Percentiles rank a stretch among this genome's conserved stretches.
Conservation (phyloP, 1,140 invertebrate species). For the Oreohelix idahoensis region DNA sequence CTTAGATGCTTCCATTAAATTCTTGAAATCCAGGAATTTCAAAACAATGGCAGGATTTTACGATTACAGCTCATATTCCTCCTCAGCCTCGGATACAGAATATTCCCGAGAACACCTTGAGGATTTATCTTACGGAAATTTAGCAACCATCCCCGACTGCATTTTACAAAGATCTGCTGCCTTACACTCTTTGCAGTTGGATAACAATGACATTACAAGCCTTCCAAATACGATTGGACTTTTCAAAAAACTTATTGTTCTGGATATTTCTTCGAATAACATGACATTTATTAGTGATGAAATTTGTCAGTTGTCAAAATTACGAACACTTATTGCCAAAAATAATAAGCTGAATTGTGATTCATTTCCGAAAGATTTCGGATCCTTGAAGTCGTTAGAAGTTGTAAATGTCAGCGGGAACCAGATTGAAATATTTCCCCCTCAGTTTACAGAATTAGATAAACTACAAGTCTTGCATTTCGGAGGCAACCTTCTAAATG, state of each 20-base stretch:
- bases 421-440: conserved; percentile 85
- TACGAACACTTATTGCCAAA: conserved; percentile 86
- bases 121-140: conserved; percentile 66
- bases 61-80: conserved; percentile 29
- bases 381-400: conserved; percentile 77
- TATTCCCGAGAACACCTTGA: conserved; percentile 64
- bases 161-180: conserved; percentile 49
- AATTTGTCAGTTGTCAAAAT: conserved; percentile 79
- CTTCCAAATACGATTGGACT: conserved; percentile 68
- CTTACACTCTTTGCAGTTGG: conserved; percentile 63
- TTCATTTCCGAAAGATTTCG: conserved; percentile 89
- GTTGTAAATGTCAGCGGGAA: conserved; percentile 96
- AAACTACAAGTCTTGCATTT: conserved; percentile 89
- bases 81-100: conserved; percentile 53
- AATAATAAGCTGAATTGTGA: conserved; percentile 89
- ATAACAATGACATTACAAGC: conserved; percentile 70
- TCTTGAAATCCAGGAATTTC: not conserved
- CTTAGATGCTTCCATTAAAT: not conserved
- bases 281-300: conserved; percentile 83
- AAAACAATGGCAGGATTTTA: conserved; percentile 33
- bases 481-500: conserved; percentile 88
- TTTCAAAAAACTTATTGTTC: conserved; percentile 75
- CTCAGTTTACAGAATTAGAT: conserved; percentile 85
- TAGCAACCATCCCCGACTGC: conserved; percentile 65
- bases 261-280: conserved; percentile 92